A percentile compares a stretch with the other conserved stretches of the same genome.
phyloP scores from a whole-genome alignment of 2,888 invertebrate genomes.

The Eucriotettix oculatus region DNA sequence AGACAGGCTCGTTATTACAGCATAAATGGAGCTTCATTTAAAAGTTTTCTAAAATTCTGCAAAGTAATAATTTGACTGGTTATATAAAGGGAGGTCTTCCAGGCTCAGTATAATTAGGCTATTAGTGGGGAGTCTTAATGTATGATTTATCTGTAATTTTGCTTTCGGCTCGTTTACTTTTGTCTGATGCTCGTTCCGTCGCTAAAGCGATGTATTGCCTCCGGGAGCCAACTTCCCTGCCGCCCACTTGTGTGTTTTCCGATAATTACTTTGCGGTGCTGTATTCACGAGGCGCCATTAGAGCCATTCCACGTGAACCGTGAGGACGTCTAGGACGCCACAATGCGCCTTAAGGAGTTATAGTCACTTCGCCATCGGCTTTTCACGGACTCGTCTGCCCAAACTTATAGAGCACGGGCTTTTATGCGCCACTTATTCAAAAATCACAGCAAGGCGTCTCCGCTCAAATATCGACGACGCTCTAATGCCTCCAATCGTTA shows the following conservation, averaged over 20 bases:
- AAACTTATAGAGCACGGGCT: too few species aligned
- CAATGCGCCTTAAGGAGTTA: too few species aligned
- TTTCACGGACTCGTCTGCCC: too few species aligned
- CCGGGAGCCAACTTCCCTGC: neutral
- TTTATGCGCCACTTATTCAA: too few species aligned
- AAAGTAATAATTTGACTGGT: too few species aligned
- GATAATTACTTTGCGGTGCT: neutral
- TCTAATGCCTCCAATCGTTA: too few species aligned
- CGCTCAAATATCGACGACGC: too few species aligned
- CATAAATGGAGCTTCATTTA: neutral
- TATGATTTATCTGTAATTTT: neutral
- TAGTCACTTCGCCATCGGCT: too few species aligned
- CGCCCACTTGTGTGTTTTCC: neutral
- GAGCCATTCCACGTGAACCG: too few species aligned
- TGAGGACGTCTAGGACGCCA: too few species aligned
- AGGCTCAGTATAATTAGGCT: neutral
- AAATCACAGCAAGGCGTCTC: too few species aligned
- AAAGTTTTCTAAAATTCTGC: neutral
- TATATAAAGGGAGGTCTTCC: neutral
- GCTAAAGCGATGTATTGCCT: neutral
- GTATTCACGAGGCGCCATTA: too few species aligned
- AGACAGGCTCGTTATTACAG: neutral
- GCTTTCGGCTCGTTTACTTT: neutral
- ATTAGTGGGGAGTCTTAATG: neutral
- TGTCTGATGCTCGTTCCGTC: neutral